Evolutionary conservation across 2,797 vertebrate species (phyloP).

Genomic region (Gobio occitaniae): DNA sequence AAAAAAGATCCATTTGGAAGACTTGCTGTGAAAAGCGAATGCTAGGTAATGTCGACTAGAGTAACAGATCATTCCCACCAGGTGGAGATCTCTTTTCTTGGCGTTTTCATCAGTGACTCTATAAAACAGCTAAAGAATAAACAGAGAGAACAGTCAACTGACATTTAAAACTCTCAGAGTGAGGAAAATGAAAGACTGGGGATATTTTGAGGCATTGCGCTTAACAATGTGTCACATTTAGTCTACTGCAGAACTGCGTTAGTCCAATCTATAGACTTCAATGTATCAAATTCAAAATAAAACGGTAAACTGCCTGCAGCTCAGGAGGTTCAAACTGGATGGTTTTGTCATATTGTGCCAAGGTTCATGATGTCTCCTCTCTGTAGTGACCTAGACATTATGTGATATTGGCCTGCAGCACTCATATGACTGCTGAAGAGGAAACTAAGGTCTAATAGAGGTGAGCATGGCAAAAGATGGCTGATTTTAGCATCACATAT

Average conservation of each 20-base stretch:
- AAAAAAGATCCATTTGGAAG: conserved; percentile 97
- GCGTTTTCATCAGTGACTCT: conserved; percentile 96
- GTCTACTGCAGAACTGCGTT: background rate
- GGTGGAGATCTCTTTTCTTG: conserved; percentile 91
- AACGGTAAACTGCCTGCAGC: conserved; percentile 7
- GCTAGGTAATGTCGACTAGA: conserved; percentile 97
- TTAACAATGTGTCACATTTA: background rate
- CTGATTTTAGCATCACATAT: background rate
- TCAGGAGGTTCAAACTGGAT: background rate
- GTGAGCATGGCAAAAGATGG: background rate
- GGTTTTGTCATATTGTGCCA: conserved; percentile 35
- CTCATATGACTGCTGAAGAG: conserved; percentile 19
- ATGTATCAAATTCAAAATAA: conserved; percentile 8
- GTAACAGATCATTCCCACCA: conserved; percentile 99
- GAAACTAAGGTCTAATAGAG: conserved; percentile 33
- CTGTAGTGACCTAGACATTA: conserved; percentile 34
- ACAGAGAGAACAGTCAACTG: conserved; percentile 25
- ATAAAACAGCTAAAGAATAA: conserved; percentile 88
- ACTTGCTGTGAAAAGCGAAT: conserved; percentile 97
- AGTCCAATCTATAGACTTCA: background rate
- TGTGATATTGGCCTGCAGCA: conserved; percentile 10
- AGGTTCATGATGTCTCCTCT: conserved; percentile 28
- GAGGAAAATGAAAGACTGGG: background rate
- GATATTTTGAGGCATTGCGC: conserved; percentile 6
- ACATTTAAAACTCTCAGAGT: background rate